phyloP scores from a whole-genome alignment of 2,113 vertebrate species.

The Hippotragus niger region DNA sequence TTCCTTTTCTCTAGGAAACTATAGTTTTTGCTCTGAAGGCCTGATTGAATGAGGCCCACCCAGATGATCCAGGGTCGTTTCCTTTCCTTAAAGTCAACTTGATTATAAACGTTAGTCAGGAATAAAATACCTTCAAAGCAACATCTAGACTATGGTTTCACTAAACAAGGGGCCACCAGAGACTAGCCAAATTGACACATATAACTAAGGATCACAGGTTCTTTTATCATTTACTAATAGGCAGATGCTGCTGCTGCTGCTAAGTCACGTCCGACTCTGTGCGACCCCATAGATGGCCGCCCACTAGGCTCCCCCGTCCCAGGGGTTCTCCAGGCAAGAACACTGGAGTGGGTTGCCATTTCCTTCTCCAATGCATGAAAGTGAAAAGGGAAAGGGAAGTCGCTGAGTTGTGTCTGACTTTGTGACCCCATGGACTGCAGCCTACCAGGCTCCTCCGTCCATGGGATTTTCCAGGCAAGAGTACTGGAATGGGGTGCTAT shows the following conservation, averaged over 20 bases:
- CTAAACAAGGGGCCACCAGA: neutral
- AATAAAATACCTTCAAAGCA: neutral
- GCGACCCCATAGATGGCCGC: too few species aligned
- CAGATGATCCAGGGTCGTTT: neutral
- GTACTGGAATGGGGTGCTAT: accelerated
- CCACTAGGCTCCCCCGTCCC: too few species aligned
- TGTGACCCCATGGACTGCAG: too few species aligned
- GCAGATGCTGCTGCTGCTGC: neutral
- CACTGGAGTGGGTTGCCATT: too few species aligned
- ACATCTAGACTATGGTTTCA: neutral
- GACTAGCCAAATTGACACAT: neutral
- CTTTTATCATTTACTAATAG: neutral
- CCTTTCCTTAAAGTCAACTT: neutral
- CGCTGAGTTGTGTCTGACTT: accelerated
- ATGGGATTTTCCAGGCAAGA: too few species aligned
- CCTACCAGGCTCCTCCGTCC: accelerated
- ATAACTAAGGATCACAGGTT: neutral
- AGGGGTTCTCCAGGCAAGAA: too few species aligned
- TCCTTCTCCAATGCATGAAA: too few species aligned
- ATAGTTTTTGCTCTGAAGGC: neutral
- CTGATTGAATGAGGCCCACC: neutral
- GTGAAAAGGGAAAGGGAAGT: too few species aligned
- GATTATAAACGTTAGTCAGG: neutral
- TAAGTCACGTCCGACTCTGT: too few species aligned
- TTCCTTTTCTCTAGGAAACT: neutral